A percentile compares a stretch with the other conserved stretches of the same genome.
Evolutionary conservation across 2,888 invertebrate species (phyloP).

Genomic region (Sericinus montela): DNA sequence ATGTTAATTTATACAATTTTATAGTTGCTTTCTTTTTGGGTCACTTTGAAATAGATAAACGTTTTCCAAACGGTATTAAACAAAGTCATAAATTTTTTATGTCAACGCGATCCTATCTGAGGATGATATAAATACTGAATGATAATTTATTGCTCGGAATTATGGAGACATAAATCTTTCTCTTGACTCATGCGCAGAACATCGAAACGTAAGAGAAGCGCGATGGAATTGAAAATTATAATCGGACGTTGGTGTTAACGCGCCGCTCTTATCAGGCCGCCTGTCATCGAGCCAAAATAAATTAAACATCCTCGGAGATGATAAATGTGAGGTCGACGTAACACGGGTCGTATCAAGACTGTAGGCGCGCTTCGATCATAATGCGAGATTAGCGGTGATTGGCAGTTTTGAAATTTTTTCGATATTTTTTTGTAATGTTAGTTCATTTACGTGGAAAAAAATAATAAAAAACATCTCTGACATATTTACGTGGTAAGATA

Average conservation of each 20-base stretch:
- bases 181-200: conserved; percentile 12
- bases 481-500: no score
- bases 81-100: conserved; percentile 12
- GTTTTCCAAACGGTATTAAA: conserved; percentile 1
- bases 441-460: neutral
- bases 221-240: conserved; percentile 25
- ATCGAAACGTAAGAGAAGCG: conserved; percentile 12
- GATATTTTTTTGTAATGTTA: neutral
- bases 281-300: conserved; percentile 67
- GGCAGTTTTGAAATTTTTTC: conserved; percentile 39
- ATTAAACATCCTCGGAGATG: conserved; percentile 70
- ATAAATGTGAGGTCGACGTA: conserved; percentile 61
- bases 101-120: conserved; percentile 17
- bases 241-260: conserved; percentile 22
- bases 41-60: neutral
- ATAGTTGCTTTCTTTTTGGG: no score
- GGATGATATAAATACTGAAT: conserved; percentile 11
- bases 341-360: conserved; percentile 7
- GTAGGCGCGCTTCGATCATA: conserved; percentile 42
- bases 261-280: conserved; percentile 41
- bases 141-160: conserved; percentile 18
- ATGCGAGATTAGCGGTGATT: conserved; percentile 70
- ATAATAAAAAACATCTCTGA: no score
- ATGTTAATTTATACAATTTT: no score
- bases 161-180: conserved; percentile 17